phyloP scores from a whole-genome alignment of 1,140 invertebrate species.

The Drosophila ambigua region DNA sequence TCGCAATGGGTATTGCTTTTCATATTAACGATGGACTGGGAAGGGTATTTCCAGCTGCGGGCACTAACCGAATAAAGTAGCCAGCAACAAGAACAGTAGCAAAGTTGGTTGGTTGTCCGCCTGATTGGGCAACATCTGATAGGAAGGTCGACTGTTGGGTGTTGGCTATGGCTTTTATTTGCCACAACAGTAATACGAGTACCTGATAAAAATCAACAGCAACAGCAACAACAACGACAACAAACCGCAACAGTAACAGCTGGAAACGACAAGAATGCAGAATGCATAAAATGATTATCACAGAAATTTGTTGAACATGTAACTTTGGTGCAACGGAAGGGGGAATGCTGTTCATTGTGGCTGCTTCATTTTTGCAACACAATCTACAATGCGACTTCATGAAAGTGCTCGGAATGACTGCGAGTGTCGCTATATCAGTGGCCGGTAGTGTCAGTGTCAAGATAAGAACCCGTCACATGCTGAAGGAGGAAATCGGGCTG shows the following conservation, averaged over 20 bases:
- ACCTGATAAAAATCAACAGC: constrained; percentile 52
- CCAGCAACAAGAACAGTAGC: no score
- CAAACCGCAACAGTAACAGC: constrained; percentile 48
- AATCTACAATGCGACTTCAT: no score
- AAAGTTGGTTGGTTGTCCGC: constrained; percentile 9
- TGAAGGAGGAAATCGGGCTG: no score
- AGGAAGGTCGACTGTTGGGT: constrained; percentile 12
- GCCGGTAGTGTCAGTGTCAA: no score
- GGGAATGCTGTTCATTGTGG: neutral
- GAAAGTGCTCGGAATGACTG: no score
- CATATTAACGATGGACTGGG: no score
- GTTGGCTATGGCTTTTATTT: constrained; percentile 13
- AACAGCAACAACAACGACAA: constrained; percentile 11
- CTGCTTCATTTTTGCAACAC: no score
- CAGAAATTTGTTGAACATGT: constrained; percentile 19
- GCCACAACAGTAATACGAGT: constrained; percentile 15
- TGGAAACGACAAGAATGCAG: constrained; percentile 44
- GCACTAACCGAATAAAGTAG: no score
- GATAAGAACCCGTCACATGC: no score
- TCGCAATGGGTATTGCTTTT: no score
- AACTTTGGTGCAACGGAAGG: neutral
- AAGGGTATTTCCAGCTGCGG: no score
- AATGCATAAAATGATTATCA: constrained; percentile 50
- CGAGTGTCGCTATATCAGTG: no score
- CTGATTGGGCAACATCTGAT: constrained; percentile 40